Evolutionary conservation across 2,797 vertebrate genomes (phyloP), one percentile per base, ranked within the genome.

Genomic region (Rhinatrema bivittatum): DNA sequence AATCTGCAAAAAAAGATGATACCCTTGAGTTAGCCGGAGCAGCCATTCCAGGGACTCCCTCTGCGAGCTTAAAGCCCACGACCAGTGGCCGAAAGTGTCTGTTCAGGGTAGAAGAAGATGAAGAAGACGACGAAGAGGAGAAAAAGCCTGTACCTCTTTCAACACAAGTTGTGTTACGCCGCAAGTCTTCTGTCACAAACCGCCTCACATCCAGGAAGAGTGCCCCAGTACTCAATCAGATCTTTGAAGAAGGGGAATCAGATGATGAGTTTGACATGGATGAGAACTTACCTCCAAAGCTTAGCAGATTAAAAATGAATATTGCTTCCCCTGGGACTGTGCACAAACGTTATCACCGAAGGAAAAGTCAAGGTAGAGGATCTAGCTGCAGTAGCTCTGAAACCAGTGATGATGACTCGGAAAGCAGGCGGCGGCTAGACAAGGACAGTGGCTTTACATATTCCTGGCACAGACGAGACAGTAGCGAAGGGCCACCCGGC

Each of bases 371-470:
- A 75, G 93, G 91, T 1, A 84, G 94, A 0, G 95, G 93, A 26
- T 98, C 95, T 1, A 97, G 94, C 1, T 98, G 95, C 60, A 97
- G 94, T 28, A 98, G 94, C 72, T 99, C 95, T 0, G 95, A 99
- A 80, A 99, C 95, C 0, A 99, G 95, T 0, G 95, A 98, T 0
- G 95, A 98, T 0, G 95, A 98, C 73, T 97, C 94, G 0, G 94
- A 98, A 60, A 97, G 91, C 20, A 86, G 93, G 55, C 82, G 93
- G 1, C 86, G 93, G 5, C 79, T 96, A 1, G 94, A 98, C 44
- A 96, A 94, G 49, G 95, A 97, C 38, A 73, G 91, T 0, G 88
- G 90, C 11, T 93, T 96, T 24, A 65, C 87, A 9, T 91, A 97
- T 55, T 78, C 86, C 20, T 90, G 90, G 92, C 92, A 95, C 39